Conservation (phyloP, 2,888 invertebrate genomes). For the Ceriagrion tenellum region DNA sequence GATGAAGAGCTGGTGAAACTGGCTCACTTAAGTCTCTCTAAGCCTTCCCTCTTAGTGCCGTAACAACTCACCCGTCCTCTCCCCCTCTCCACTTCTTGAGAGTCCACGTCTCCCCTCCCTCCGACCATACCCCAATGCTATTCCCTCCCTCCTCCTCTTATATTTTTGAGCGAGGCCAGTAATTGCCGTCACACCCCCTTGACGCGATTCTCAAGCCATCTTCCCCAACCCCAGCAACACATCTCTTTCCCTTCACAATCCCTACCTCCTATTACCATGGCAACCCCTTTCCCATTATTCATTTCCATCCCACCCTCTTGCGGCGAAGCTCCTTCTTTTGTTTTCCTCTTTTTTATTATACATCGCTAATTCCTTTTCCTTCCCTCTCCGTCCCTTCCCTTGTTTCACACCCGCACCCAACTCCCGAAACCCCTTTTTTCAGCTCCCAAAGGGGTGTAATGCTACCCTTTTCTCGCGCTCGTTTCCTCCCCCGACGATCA, state of each 20-base stretch:
- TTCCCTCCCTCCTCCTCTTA: not conserved
- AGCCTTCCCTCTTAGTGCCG: conserved; percentile 29
- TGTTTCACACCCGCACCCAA: not conserved
- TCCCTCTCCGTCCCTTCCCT: not conserved
- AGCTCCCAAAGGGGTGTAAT: not conserved
- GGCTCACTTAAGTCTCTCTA: conserved; percentile 54
- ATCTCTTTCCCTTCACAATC: not conserved
- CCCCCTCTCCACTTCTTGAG: not conserved
- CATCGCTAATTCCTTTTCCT: conserved; percentile 22
- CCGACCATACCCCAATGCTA: not conserved
- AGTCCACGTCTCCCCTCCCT: not conserved
- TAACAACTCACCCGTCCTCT: conserved; percentile 28
- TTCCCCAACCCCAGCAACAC: not conserved
- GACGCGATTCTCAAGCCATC: conserved; percentile 9
- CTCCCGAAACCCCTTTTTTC: not conserved
- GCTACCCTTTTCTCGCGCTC: not conserved
- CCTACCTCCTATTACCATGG: conserved; percentile 25
- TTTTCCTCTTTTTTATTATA: conserved; percentile 51
- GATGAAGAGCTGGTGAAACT: conserved; percentile 25
- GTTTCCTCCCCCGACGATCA: no score
- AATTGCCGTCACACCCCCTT: conserved; percentile 59
- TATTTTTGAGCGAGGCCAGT: conserved; percentile 38
- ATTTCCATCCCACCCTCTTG: conserved; percentile 14
- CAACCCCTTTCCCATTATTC: conserved; percentile 53
- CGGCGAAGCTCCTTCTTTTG: not conserved